Evolutionary conservation across 53 echinoderm and acorn worm species (phyloP), one percentile per base, ranked within the genome.

Genomic region (Antedon mediterranea): DNA sequence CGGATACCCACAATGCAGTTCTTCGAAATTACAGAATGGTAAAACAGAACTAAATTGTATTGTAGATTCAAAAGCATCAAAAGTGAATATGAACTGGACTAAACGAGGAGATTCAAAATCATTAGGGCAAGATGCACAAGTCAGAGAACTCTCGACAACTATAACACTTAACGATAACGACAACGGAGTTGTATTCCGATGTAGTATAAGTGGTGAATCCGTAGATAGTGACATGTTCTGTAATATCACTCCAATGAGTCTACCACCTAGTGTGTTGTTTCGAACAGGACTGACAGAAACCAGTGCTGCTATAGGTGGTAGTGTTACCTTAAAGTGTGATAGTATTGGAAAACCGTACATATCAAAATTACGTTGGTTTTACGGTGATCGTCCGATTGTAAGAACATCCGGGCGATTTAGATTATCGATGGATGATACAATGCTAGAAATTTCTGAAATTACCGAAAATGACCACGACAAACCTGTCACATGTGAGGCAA

Each of bases 401-500:
- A 57, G 57, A 26, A 57, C 57, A 15, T 11, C 57, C 3, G 57
- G 57, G 23, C 9, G 23, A 57, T 57, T 57, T 57, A 57, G 23
- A 18, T 2, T 57, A 23, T 57, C 57, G 20, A 57, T 57, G 57
- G 57, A 23, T 26, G 57, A 57, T 18, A 57, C 57, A 6, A 57
- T 11, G 23, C 20, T 57, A 11, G 57, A 57, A 18, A 57, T 57
- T 18, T 57, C 57, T 15, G 57, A 23, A 57, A 18, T 57, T 57
- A 11, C 57, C 11, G 57, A 57, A 23, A 57, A 3, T 8, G 57
- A 57, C 23, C 57, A 57, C 23, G 57, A 57, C 23, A 57, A 57
- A 57, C 57, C 11, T 15, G 57, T 94, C 18, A 43, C 87, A 32
- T 94, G 94, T 42, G 84, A 89, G 30, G 94, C 79, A 1, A 85